A percentile compares a stretch with the other conserved stretches of the same genome.
Evolutionary conservation across 2,888 invertebrate species (phyloP).

Genomic region (Anorthoa munda): DNA sequence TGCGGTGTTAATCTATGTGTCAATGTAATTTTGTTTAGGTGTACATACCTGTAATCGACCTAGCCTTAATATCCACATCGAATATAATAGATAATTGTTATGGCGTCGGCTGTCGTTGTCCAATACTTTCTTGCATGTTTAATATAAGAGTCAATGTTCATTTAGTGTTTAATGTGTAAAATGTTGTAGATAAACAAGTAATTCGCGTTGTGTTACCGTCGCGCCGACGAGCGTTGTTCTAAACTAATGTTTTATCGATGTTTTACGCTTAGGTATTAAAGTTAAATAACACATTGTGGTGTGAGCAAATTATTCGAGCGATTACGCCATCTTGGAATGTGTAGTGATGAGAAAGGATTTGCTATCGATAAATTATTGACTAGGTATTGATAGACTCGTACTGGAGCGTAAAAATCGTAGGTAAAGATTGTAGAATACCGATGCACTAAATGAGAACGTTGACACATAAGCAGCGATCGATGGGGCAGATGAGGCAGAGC

Average conservation of each 20-base stretch:
- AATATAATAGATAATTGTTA: conserved; percentile 86
- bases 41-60: conserved; percentile 85
- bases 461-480: conserved; percentile 46
- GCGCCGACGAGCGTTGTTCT: conserved; percentile 80
- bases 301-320: conserved; percentile 89
- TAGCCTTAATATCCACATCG: conserved; percentile 91
- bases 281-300: conserved; percentile 82
- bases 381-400: conserved; percentile 21
- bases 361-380: conserved; percentile 24
- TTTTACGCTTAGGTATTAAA: conserved; percentile 87
- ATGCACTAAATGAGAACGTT: conserved; percentile 43
- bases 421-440: conserved; percentile 13
- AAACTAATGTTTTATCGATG: conserved; percentile 85
- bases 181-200: conserved; percentile 68
- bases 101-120: conserved; percentile 75
- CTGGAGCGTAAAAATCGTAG: conserved; percentile 16
- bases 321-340: conserved; percentile 70
- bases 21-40: conserved; percentile 85
- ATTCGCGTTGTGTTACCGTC: conserved; percentile 67
- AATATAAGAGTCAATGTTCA: conserved; percentile 84
- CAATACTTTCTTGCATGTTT: conserved; percentile 87
- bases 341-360: conserved; percentile 48
- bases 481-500: conserved; percentile 38
- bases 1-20: conserved; percentile 81
- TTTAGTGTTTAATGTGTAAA: conserved; percentile 83